Evolutionary conservation across 2,888 invertebrate species (phyloP), one percentile per base, ranked within the genome.

Genomic region (Lepidonotus clava): DNA sequence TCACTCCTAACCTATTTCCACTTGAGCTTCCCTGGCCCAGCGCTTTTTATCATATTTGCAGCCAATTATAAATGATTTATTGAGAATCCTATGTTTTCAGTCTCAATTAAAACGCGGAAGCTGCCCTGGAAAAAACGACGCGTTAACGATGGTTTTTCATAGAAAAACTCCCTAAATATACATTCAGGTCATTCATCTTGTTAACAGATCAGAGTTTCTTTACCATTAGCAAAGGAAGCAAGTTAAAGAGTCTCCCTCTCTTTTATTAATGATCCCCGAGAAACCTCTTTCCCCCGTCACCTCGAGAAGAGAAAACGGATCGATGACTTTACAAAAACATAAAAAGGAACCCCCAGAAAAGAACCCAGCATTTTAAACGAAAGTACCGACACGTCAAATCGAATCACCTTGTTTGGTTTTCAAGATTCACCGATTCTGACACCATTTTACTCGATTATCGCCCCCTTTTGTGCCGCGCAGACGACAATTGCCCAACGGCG

Each of bases 11-110:
- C 80, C 80, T 80, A 80, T 80, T 80, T 80, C 80, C 80, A 80
- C 51, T 8, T 71, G 8, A 56, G 56, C 56, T 34, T 6, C 8
- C 34, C 6, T 4, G 1, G 34, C n/a, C 6, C 8, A 32, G 18
- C 6, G 28, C 28, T 41, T 80, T 80, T 80, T 80, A 41, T 80
- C 80, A 80, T 80, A 40, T 80, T 80, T 34, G 46, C 80, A 80
- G 80, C 80, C 80, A 80, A 80, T 80, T 80, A 80, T 80, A 80
- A 80, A 80, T 80, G 80, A 80, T 80, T 80, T 46, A 80, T 80
- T 41, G 80, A 24, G 41, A 80, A 46, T 28, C 5, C 80, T 80
- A 80, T 80, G 80, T 80, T 80, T 80, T 80, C 80, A 41, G 80
- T 80, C 80, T 80, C 80, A 80, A 80, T 80, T 80, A 80, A 80